These are phyloP conservation scores for Phoxinus dragarum DNA, from an alignment of 2,797 vertebrate genomes.

Conservation along the genomic window DNA sequence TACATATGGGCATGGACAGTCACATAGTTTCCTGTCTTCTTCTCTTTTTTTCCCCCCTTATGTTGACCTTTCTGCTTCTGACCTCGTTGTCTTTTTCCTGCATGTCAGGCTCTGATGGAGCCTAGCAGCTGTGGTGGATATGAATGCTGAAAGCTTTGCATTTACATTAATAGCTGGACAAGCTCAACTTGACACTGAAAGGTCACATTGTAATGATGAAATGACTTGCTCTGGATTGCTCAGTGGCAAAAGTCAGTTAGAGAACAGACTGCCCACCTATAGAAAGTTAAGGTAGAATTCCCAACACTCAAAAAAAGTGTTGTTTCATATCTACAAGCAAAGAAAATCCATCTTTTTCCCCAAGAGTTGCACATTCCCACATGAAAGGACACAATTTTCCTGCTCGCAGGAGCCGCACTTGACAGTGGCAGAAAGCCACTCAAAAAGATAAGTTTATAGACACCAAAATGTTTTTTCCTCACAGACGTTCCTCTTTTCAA, in stretches of 20 bases:
- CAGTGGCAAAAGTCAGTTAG: slow-evolving; percentile 57
- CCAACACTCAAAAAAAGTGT: background rate
- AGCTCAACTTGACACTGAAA: slow-evolving; percentile 63
- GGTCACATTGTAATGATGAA: slow-evolving; percentile 61
- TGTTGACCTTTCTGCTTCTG: slow-evolving; percentile 48
- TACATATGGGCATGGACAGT: background rate
- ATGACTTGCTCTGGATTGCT: slow-evolving; percentile 41
- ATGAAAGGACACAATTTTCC: background rate
- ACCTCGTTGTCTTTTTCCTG: slow-evolving; percentile 50
- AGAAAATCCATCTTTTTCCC: background rate
- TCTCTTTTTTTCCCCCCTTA: no score
- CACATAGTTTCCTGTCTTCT: background rate
- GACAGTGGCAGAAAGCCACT: slow-evolving; percentile 13
- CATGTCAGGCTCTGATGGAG: slow-evolving; percentile 52
- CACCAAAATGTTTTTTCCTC: slow-evolving; percentile 52
- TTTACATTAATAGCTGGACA: slow-evolving; percentile 61
- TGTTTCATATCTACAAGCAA: slow-evolving; percentile 3
- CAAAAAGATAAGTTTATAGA: slow-evolving; percentile 61
- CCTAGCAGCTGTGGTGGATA: slow-evolving; percentile 59
- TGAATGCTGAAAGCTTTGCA: slow-evolving; percentile 33
- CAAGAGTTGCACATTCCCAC: background rate
- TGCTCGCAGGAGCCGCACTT: background rate
- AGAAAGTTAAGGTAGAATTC: background rate
- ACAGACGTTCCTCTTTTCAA: slow-evolving; percentile 49
- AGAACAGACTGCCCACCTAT: background rate